These are phyloP conservation scores for fruit fly (Drosophila melanogaster) DNA, from an alignment of 1,140 invertebrate species.

Conservation along the genomic window DNA sequence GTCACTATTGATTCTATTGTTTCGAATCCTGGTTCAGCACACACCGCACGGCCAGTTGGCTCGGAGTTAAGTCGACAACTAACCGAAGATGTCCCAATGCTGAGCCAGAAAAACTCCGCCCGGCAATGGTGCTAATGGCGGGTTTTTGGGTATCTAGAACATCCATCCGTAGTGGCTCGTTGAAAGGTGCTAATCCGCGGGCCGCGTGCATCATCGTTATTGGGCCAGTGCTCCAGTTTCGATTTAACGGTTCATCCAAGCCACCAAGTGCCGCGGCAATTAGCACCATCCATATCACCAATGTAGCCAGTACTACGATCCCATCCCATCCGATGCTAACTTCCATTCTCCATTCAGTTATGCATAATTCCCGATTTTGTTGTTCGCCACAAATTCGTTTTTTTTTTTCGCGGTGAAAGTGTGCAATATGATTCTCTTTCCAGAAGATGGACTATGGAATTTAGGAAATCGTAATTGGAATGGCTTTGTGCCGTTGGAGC, in stretches of 20 bases:
- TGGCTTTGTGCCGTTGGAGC: not conserved
- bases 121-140: slow-evolving; percentile 62
- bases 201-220: slow-evolving; percentile 59
- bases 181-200: slow-evolving; percentile 72
- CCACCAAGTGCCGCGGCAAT: slow-evolving; percentile 63
- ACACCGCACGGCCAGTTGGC: slow-evolving; percentile 46
- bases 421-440: slow-evolving; percentile 49
- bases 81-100: slow-evolving; percentile 30
- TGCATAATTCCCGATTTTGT: slow-evolving; percentile 53
- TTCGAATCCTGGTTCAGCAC: slow-evolving; percentile 11
- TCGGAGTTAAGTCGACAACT: slow-evolving; percentile 56
- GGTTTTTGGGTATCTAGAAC: slow-evolving; percentile 68
- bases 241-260: slow-evolving; percentile 78
- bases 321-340: not conserved
- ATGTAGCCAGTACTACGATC: slow-evolving; percentile 19
- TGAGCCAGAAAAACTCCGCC: slow-evolving; percentile 61
- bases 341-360: slow-evolving; percentile 63
- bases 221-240: slow-evolving; percentile 73
- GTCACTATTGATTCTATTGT: not conserved
- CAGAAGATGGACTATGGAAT: slow-evolving; percentile 15
- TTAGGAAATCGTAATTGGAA: slow-evolving; percentile 33
- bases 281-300: slow-evolving; percentile 48
- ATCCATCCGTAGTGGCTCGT: slow-evolving; percentile 31
- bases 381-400: slow-evolving; percentile 61
- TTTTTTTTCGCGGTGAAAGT: slow-evolving; percentile 75